These are phyloP conservation scores for Taenaris catops DNA, from an alignment of 2,888 invertebrate genomes.

Conservation along the genomic window DNA sequence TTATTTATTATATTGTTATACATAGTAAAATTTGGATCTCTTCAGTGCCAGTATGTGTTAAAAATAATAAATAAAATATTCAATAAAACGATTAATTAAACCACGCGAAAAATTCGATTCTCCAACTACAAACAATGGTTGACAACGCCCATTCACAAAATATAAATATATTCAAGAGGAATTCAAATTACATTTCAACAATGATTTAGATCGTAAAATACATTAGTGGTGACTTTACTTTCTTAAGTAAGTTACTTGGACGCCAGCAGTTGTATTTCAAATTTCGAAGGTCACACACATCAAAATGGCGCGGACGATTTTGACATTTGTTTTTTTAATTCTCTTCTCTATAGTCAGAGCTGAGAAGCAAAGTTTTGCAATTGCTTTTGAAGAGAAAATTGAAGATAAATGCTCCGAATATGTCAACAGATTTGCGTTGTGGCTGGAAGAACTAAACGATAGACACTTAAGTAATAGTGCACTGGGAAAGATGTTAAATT, in stretches of 20 bases:
- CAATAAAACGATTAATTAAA: too few species aligned
- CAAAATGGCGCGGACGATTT: slow-evolving; percentile 27
- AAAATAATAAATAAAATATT: too few species aligned
- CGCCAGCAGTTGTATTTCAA: slow-evolving; percentile 16
- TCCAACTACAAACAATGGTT: too few species aligned
- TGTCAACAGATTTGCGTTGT: slow-evolving; percentile 30
- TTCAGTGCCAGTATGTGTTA: too few species aligned
- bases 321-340: slow-evolving; percentile 27
- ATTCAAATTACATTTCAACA: too few species aligned
- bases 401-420: slow-evolving; percentile 39
- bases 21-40: too few species aligned
- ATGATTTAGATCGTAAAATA: background rate
- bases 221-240: slow-evolving; percentile 9
- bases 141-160: background rate
- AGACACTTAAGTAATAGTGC: slow-evolving; percentile 43
- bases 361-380: slow-evolving; percentile 21
- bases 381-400: slow-evolving; percentile 36
- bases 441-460: slow-evolving; percentile 54
- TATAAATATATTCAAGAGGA: too few species aligned
- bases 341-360: slow-evolving; percentile 7
- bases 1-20: too few species aligned
- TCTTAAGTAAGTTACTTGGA: slow-evolving; percentile 6
- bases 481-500: slow-evolving; percentile 45
- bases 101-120: too few species aligned
- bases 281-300: slow-evolving; percentile 20